Percentiles rank a stretch among this genome's conserved stretches.
phyloP scores from a whole-genome alignment of 2,113 vertebrate species.

The Oncorhynchus gorbuscha region DNA sequence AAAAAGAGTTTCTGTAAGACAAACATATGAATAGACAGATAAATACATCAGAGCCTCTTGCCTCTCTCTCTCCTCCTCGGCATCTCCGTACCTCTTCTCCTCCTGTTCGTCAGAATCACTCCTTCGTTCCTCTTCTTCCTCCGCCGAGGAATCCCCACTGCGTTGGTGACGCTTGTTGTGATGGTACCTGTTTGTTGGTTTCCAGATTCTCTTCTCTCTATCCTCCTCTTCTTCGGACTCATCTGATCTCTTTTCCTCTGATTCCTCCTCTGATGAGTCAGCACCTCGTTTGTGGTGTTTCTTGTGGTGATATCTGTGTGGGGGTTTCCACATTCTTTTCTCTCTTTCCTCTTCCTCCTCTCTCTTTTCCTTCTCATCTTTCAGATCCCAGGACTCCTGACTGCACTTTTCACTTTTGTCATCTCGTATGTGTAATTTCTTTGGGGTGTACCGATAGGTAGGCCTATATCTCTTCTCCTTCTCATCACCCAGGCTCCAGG shows the following conservation, averaged over 20 bases:
- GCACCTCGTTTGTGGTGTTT: slow-evolving; percentile 57
- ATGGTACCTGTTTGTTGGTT: slow-evolving; percentile 46
- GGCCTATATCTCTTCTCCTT: slow-evolving; percentile 40
- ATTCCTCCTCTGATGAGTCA: slow-evolving; percentile 45
- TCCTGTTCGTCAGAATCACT: slow-evolving; percentile 42
- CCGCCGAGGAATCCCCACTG: slow-evolving; percentile 42
- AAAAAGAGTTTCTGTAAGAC: no score
- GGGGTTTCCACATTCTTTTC: slow-evolving; percentile 61
- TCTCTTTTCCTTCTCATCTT: neutral
- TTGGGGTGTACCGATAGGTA: slow-evolving; percentile 15
- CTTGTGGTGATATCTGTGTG: slow-evolving; percentile 58
- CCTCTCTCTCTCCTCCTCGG: slow-evolving; percentile 39
- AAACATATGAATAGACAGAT: neutral
- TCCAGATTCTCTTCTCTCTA: slow-evolving; percentile 20
- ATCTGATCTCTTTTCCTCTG: slow-evolving; percentile 34
- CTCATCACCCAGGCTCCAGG: slow-evolving; percentile 56
- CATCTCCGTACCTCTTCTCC: slow-evolving; percentile 21
- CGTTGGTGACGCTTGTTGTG: slow-evolving; percentile 61
- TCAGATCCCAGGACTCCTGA: slow-evolving; percentile 27
- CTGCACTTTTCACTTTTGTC: slow-evolving; percentile 38
- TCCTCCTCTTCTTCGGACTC: slow-evolving; percentile 40
- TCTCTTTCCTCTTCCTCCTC: slow-evolving; percentile 45
- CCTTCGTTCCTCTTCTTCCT: slow-evolving; percentile 40
- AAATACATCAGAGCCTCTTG: slow-evolving; percentile 56
- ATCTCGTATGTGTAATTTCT: slow-evolving; percentile 11